Base-by-base conservation (phyloP, 2,113 vertebrate genomes). In the Hucho hucho region DNA sequence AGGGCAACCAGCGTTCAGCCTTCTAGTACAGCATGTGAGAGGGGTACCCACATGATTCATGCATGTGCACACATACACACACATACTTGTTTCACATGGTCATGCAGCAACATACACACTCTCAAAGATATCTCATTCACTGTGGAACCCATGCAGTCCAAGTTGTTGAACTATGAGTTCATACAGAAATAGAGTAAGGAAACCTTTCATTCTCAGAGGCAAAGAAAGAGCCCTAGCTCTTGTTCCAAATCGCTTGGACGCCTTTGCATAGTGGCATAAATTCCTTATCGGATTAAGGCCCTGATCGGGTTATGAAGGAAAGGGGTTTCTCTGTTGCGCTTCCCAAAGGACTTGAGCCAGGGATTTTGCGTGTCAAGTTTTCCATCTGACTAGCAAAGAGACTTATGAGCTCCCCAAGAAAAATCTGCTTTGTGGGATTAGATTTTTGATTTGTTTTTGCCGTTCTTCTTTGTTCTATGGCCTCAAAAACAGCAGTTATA, bases 21-120 rank as follows among this genome's bases (percentile, higher is more conserved):
- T 0, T 92, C 94, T 3, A 84, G 88, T 9, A 92, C 94, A 11
- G 83, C 92, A 1, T 94, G 97, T 98, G 73, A 86, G 85, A 37
- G 28, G 6, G 20, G 59, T n/a, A 65, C 12, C 2, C 2, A 25
- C 22, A 43, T 43, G 56, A 13, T 24, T 22, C 9, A 12, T 11
- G 37, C 37, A 43, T 43, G 37, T 12, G 3, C 49, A 53, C 49
- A 53, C 3, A 18, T 5, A 53, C 49, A 53, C 49, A 53, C 49
- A 53, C 49, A 53, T 4, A 26, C 37, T 64, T 73, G 68, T 47
- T 24, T 69, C 13, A 12, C 25, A 20, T 53, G 37, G 37, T 43
- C 37, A 53, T 53, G 16, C 49, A 53, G 16, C 49, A 18, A 53
- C 16, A 18, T 53, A 53, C 49, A 53, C 37, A 43, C 13, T 4